A percentile compares a stretch with the other conserved stretches of the same genome.
These are phyloP conservation scores for Trematocara nigrifrons DNA, from an alignment of 2,113 vertebrate genomes.

Conservation along the genomic window DNA sequence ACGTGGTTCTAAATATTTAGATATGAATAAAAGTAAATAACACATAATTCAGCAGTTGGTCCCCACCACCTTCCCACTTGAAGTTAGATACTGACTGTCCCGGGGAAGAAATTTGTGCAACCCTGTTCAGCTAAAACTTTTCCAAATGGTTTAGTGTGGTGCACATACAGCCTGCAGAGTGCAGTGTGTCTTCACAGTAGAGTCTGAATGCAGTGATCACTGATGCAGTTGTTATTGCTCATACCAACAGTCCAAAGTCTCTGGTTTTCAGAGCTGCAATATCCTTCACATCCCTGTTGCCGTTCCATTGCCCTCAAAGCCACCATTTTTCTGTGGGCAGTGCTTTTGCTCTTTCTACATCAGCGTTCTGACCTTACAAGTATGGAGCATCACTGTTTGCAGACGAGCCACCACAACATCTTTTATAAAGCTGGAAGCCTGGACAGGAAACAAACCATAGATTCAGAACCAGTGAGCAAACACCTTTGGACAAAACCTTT, in stretches of 20 bases:
- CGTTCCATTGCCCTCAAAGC: conserved; percentile 64
- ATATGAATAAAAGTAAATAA: too few relatives aligned
- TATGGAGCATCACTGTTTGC: conserved; percentile 18
- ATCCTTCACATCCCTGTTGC: background rate
- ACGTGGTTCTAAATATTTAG: too few relatives aligned
- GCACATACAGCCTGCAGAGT: conserved; percentile 10
- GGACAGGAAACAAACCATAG: background rate
- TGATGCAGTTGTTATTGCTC: background rate
- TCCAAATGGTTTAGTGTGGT: background rate
- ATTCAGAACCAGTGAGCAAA: background rate
- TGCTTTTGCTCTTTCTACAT: conserved; percentile 10
- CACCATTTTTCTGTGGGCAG: conserved; percentile 62
- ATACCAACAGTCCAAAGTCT: background rate
- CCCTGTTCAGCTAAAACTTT: background rate
- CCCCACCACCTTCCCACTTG: too few relatives aligned
- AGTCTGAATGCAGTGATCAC: background rate
- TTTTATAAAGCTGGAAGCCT: conserved; percentile 79
- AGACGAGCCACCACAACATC: fast-evolving
- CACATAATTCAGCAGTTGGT: too few relatives aligned
- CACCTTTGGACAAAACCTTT: background rate
- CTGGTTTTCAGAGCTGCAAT: background rate
- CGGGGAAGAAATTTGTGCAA: too few relatives aligned
- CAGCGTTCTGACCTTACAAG: background rate
- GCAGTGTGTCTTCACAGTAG: background rate
- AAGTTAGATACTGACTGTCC: too few relatives aligned